Evolutionary conservation across 2,113 vertebrate genomes (phyloP), one percentile per base, ranked within the genome.

Genomic region (Mormyrus iriodes): DNA sequence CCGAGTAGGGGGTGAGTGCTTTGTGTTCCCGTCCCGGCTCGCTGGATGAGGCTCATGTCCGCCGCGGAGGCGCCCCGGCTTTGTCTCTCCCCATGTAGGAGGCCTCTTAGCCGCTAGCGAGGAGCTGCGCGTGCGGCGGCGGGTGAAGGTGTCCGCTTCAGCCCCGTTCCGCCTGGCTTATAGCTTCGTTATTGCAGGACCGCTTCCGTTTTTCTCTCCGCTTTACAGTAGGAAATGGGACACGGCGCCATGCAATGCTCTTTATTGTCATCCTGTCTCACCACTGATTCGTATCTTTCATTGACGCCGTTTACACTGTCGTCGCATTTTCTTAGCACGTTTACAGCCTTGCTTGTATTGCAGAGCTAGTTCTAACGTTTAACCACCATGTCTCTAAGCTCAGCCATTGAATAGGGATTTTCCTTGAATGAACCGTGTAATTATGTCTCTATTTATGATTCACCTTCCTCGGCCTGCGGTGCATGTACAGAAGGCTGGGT

Each of bases 1-100:
- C 51, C 39, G 88, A 88, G 88, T 88, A 3, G 88, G 88, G 35
- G 88, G 88, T 88, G 55, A 88, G 88, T 88, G 13, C 46, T 42
- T n/a, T 51, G 51, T 82, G 61, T 31, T n/a, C 27, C 1, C 61
- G 61, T 3, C 24, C 21, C 55, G 55, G 55, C 21, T 61, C 55
- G 24, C 55, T 24, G 55, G 55, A 61, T 61, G 55, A 24, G n/a
- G 55, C 55, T 61, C 24, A n/a, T 6, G 42, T 84, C n/a, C 13
- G 65, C 9, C 27, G 1, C 10, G 61, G 61, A 24, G 21, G 21
- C 53, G 55, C 6, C 55, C 55, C 55, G 55, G 55, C 73, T 79
- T 79, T 79, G 73, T 69, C n/a, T 69, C 61, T 69, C n/a, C 31
- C 35, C 19, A 5, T 24, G 27, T 39, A 39, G 69, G 27, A 73